Evolutionary conservation across 2,888 invertebrate species (phyloP), one percentile per base, ranked within the genome.

Genomic region (Megamerina dolium): DNA sequence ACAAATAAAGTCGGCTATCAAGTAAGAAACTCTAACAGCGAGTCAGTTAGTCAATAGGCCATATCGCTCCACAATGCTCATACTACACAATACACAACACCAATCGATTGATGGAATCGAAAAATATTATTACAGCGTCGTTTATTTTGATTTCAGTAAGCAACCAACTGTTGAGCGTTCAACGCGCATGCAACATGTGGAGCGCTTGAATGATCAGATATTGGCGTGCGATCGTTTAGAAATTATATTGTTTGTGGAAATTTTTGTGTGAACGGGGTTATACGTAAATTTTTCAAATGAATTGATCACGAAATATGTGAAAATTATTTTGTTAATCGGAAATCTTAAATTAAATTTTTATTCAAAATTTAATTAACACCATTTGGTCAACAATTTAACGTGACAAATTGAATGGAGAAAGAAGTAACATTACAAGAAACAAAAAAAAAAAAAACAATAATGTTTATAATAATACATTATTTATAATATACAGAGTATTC

Each of bases 91-190:
- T 13, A 10, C 5, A 30, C 9, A 13, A 30, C 30, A n/a, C n/a
- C 16, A 14, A 31, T 12, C 16, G 13, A n/a, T 3, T 31, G 31
- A 31, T 14, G 9, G 31, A n/a, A n/a, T n/a, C n/a, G n/a, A n/a
- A n/a, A n/a, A n/a, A n/a, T n/a, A n/a, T n/a, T n/a, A n/a, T n/a
- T n/a, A n/a, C n/a, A n/a, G n/a, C n/a, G n/a, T n/a, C n/a, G n/a
- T n/a, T n/a, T 23, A 8, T 23, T 8, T 6, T 23, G 23, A 23
- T 13, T 38, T 43, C 43, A 43, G 43, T 43, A 38, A 32, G 26
- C 43, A 43, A 43, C 43, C 43, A 43, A 43, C 43, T 43, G 43
- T 43, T 43, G 43, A 43, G 38, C 31, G 18, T 17, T 18, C 13
- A 19, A n/a, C 34, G 19, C 13, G 12, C 18, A 12, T 9, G 5